Percentiles rank a stretch among this genome's conserved stretches.
These are phyloP conservation scores for human (Homo sapiens) DNA, from an alignment of 2,113 vertebrate species.

Conservation along the genomic window GRCh38 chr7:93453501-93454000, in stretches of 20 bases:
- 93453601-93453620: not conserved
- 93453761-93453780: not conserved
- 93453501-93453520: not conserved
- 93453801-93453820: not conserved
- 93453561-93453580: not conserved
- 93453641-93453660: not conserved
- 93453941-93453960: not conserved
- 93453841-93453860: not conserved
- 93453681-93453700: not conserved
- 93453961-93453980: not conserved
- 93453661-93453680: not conserved
- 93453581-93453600: not conserved
- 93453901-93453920: not conserved
- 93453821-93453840: not conserved
- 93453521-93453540: not conserved
- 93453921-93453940: not conserved
- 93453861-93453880: not conserved
- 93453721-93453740: not conserved
- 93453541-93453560: not conserved
- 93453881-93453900: not conserved
- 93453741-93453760: not conserved
- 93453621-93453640: not conserved
- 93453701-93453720: not conserved
- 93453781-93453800: not conserved
- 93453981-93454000: not conserved